Percentiles rank a stretch among this genome's conserved stretches.
Conservation (phyloP, 2,797 vertebrate species). For the Erithacus rubecula region DNA sequence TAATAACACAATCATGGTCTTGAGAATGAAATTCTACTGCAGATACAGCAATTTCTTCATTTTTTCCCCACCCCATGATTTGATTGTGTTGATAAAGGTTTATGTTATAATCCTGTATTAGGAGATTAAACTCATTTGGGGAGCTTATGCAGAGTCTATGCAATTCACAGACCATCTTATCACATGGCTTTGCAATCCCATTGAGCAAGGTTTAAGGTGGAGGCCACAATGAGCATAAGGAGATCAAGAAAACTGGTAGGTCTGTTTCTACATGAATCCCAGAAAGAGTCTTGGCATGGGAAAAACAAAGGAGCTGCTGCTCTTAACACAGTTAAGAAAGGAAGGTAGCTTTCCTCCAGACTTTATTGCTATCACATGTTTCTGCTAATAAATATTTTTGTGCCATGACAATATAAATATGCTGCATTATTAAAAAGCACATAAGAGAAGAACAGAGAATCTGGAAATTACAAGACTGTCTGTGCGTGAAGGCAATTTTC, state of each 20-base stretch:
- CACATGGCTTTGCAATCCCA: neutral
- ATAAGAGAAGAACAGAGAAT: neutral
- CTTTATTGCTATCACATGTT: neutral
- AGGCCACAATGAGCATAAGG: neutral
- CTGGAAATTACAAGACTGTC: conserved; percentile 24
- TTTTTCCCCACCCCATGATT: neutral
- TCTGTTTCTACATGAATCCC: neutral
- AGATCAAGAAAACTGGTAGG: neutral
- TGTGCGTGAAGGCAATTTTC: conserved; percentile 38
- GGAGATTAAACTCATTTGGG: neutral
- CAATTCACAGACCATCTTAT: neutral
- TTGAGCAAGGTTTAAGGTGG: neutral
- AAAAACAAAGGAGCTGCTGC: neutral
- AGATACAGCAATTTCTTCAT: neutral
- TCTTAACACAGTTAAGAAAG: neutral
- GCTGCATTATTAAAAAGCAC: conserved; percentile 8
- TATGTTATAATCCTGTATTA: neutral
- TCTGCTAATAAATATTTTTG: conserved; percentile 13
- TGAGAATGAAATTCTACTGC: neutral
- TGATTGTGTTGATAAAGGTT: neutral
- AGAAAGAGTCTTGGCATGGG: neutral
- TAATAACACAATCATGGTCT: accelerated
- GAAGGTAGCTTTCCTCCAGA: neutral
- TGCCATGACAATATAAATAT: conserved; percentile 30
- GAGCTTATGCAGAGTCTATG: neutral